Percentiles rank a stretch among this genome's conserved stretches.
These are phyloP conservation scores for Calosoma granatense DNA, from an alignment of 1,140 invertebrate species.

Conservation along the genomic window DNA sequence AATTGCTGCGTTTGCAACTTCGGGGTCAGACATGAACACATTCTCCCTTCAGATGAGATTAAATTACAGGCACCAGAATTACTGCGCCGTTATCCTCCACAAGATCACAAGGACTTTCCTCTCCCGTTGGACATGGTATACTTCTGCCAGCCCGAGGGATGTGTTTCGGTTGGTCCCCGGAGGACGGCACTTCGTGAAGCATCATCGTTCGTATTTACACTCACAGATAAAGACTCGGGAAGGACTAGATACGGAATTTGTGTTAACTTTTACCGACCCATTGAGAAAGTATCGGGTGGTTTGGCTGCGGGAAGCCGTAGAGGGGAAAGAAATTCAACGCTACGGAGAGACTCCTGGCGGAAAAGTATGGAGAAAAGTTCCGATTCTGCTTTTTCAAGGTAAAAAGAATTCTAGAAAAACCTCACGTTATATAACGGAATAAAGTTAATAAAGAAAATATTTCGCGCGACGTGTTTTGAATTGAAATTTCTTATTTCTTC, in stretches of 20 bases:
- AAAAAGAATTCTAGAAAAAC: constrained; percentile 30
- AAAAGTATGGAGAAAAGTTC: constrained; percentile 85
- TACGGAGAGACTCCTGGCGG: constrained; percentile 75
- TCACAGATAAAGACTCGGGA: constrained; percentile 98
- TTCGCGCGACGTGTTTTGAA: background rate
- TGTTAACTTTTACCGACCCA: constrained; percentile 94
- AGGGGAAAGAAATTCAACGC: constrained; percentile 39
- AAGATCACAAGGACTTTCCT: constrained; percentile 96
- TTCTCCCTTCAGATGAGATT: constrained; percentile 13
- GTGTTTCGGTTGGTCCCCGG: constrained; percentile 79
- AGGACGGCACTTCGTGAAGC: constrained; percentile 77
- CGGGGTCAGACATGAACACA: too few species aligned
- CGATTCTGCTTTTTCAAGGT: constrained; percentile 87
- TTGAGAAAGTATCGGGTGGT: constrained; percentile 46
- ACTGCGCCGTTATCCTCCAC: constrained; percentile 89
- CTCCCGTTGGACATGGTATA: constrained; percentile 96
- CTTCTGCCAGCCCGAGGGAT: constrained; percentile 99
- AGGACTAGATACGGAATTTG: constrained; percentile 80
- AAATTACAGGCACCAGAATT: constrained; percentile 69
- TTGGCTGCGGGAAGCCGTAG: constrained; percentile 25
- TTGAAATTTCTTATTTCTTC: too few species aligned
- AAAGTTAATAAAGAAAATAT: background rate
- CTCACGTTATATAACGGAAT: too few species aligned
- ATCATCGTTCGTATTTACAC: constrained; percentile 94
- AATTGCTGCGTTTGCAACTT: too few species aligned